A percentile compares a stretch with the other conserved stretches of the same genome.
Evolutionary conservation across 2,888 invertebrate genomes (phyloP).

Genomic region (Nomada ruficornis): DNA sequence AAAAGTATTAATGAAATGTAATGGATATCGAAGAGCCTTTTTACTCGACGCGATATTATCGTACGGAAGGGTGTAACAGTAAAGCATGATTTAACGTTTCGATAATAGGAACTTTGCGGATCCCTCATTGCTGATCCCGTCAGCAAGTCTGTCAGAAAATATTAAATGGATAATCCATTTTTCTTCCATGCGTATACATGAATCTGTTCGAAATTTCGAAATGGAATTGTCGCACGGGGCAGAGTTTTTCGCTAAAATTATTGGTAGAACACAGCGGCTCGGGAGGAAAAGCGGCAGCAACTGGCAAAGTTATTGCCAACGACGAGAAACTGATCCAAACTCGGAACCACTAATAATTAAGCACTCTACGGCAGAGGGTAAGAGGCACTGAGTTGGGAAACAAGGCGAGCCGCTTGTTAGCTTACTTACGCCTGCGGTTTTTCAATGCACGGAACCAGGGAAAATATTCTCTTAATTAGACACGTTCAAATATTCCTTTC

Average conservation of each 20-base stretch:
- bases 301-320: constrained; percentile 11
- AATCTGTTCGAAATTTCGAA: background rate
- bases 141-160: no score
- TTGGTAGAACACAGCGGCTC: background rate
- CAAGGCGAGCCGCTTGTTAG: constrained; percentile 37
- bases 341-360: constrained; percentile 50
- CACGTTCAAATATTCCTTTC: background rate
- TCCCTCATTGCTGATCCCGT: no score
- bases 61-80: no score
- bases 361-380: constrained; percentile 20
- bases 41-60: background rate
- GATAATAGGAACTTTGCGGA: no score
- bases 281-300: constrained; percentile 3
- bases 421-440: constrained; percentile 47
- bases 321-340: constrained; percentile 37
- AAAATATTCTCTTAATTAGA: constrained; percentile 37
- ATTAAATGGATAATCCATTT: no score
- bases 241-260: background rate
- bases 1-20: constrained; percentile 14
- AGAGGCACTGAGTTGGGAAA: constrained; percentile 34
- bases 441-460: constrained; percentile 33
- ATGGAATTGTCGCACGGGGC: background rate
- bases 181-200: no score
- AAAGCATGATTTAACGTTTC: no score
- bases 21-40: background rate